These are phyloP conservation scores for Sus scrofa DNA, from an alignment of 2,113 vertebrate species.

Conservation along the genomic window T2T-Sscrofa CM000820.6:92297501-92298000, in stretches of 20 bases:
- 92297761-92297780: too few species aligned
- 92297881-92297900: neutral
- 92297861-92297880: neutral
- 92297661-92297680: neutral
- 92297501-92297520: neutral
- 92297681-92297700: neutral
- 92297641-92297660: neutral
- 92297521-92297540: neutral
- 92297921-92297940: neutral
- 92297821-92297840: too few species aligned
- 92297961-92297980: neutral
- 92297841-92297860: constrained; percentile 4
- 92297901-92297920: neutral
- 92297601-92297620: neutral
- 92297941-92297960: neutral
- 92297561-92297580: neutral
- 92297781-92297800: too few species aligned
- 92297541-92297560: too few species aligned
- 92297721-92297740: too few species aligned
- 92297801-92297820: too few species aligned
- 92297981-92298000: neutral
- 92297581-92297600: neutral
- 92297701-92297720: too few species aligned
- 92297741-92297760: too few species aligned
- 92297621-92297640: neutral